Evolutionary conservation across 1,140 invertebrate species (phyloP), one percentile per base, ranked within the genome.

Genomic region (Bombus confusus): DNA sequence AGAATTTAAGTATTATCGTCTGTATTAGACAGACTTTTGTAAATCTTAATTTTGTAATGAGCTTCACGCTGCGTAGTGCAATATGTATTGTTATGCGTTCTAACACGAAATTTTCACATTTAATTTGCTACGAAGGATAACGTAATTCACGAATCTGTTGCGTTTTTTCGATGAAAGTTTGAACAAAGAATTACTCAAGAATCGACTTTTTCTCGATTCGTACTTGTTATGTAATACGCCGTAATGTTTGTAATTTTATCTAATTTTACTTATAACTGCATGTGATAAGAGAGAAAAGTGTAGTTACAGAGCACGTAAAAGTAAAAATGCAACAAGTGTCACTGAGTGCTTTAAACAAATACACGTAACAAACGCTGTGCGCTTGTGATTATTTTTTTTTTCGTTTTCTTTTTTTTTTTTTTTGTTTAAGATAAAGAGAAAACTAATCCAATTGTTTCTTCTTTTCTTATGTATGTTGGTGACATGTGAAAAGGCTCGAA

Each of bases 281-380:
- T 83, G 74, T 83, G 81, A 78, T 83, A 83, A 57, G 34, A 69
- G 43, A 57, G 9, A 10, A 28, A 39, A 37, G 64, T 52, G 39
- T 57, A 52, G 47, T n/a, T 18, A 57, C 43, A 41, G n/a, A 15
- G 57, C 18, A 71, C 18, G 34, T 28, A 41, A 69, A 59, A 15
- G 4, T 66, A 85, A 72, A 62, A 34, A 37, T 41, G 41, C 57
- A 79, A 69, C 31, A 76, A 79, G 31, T 79, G 66, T 84, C 82
- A 62, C 80, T 57, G 77, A 85, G 31, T 79, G 68, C 31, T 85
- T 85, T 72, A 85, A 47, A 72, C 15, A 62, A 43, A 80, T 72
- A 78, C 57, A 78, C 22, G 83, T 84, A 72, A 85, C 77, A 89
- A 89, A 86, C 85, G 80, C 76, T 89, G 85, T 89, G 84, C 80